Percentiles rank a stretch among this genome's conserved stretches.
phyloP scores from a whole-genome alignment of 2,113 vertebrate genomes.

The Gracilinanus agilis region DNA sequence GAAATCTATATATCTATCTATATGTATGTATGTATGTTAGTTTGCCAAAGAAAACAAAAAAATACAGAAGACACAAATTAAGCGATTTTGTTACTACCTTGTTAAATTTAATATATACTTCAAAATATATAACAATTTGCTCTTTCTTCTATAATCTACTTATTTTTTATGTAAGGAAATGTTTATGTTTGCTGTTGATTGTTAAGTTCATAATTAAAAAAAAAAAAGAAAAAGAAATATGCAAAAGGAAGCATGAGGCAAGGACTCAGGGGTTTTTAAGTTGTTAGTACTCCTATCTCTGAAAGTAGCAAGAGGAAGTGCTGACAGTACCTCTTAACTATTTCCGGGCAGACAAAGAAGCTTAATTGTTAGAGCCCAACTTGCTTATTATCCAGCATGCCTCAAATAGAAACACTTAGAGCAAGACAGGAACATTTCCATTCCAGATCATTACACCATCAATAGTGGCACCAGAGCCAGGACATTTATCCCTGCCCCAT shows the following conservation, averaged over 20 bases:
- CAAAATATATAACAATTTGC: background rate
- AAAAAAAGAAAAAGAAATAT: background rate
- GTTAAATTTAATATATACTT: background rate
- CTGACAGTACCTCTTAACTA: conserved; percentile 2
- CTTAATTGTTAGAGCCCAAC: conserved; percentile 21
- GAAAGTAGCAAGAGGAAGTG: background rate
- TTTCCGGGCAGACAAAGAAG: conserved; percentile 5
- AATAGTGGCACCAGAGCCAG: background rate
- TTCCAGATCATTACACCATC: background rate
- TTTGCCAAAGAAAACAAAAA: background rate
- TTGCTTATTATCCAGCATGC: conserved; percentile 13
- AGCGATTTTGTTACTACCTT: background rate
- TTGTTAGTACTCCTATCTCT: background rate
- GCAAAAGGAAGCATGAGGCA: background rate
- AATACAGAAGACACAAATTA: background rate
- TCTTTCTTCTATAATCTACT: background rate
- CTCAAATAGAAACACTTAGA: conserved; percentile 24
- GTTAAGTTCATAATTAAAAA: background rate
- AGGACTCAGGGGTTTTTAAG: background rate
- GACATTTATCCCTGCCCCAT: background rate
- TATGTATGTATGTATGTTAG: background rate
- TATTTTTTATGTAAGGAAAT: background rate
- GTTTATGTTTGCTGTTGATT: background rate
- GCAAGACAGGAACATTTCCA: background rate
- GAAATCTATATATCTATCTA: background rate